Conservation (phyloP, 2,113 vertebrate species). For the Neomonachus schauinslandi region DNA sequence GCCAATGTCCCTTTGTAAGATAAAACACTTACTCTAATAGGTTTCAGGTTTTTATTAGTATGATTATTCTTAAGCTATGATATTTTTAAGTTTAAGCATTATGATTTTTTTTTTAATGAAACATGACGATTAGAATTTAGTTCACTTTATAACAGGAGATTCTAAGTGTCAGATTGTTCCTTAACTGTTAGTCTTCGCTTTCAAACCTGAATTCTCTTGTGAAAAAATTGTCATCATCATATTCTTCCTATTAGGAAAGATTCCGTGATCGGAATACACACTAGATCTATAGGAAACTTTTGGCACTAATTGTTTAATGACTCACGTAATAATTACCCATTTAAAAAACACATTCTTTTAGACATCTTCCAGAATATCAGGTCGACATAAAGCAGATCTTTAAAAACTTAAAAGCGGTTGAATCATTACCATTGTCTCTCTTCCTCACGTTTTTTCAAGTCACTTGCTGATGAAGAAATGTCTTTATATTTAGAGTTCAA, state of each 20-base stretch:
- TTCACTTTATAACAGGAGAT: not conserved
- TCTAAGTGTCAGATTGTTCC: constrained; percentile 39
- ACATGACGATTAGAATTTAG: constrained; percentile 22
- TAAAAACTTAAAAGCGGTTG: constrained; percentile 55
- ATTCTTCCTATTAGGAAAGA: constrained; percentile 16
- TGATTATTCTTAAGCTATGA: constrained; percentile 23
- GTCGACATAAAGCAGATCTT: constrained; percentile 60
- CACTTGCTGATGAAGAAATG: constrained; percentile 57
- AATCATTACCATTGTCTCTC: constrained; percentile 42
- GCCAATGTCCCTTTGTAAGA: constrained; percentile 35
- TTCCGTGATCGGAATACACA: not conserved
- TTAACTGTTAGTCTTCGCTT: constrained; percentile 52
- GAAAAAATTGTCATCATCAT: not conserved
- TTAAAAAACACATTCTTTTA: constrained; percentile 64
- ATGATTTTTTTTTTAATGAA: constrained; percentile 51
- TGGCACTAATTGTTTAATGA: constrained; percentile 69
- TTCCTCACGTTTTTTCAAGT: constrained; percentile 56
- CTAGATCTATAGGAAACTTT: constrained; percentile 49
- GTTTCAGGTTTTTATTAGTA: constrained; percentile 51
- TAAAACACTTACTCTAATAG: constrained; percentile 29
- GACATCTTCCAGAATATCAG: constrained; percentile 44
- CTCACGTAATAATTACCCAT: constrained; percentile 30
- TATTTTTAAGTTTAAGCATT: constrained; percentile 54
- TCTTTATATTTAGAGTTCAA: constrained; percentile 58
- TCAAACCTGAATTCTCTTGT: constrained; percentile 34